phyloP scores from a whole-genome alignment of 2,113 vertebrate genomes.

The Neodon shergylaensis region DNA sequence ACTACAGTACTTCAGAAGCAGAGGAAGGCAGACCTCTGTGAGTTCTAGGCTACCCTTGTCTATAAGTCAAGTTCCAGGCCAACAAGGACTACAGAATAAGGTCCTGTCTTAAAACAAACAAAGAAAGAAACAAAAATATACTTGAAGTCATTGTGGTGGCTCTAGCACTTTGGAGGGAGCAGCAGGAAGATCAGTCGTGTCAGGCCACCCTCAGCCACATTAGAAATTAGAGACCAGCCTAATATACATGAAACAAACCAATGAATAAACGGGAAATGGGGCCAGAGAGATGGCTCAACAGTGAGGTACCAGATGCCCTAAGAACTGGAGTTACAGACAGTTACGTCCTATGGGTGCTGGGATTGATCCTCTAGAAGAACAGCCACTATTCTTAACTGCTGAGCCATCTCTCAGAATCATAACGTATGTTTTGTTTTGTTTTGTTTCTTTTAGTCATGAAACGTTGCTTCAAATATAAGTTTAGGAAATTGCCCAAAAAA shows the following conservation, averaged over 20 bases:
- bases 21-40: background rate
- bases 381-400: background rate
- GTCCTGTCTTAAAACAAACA: background rate
- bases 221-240: background rate
- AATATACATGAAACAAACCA: background rate
- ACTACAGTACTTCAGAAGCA: background rate
- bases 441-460: background rate
- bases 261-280: background rate
- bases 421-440: background rate
- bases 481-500: slow-evolving; percentile 38
- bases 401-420: background rate
- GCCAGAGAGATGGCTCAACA: background rate
- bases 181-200: background rate
- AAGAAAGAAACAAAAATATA: background rate
- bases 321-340: background rate
- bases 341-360: background rate
- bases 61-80: background rate
- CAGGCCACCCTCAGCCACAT: background rate
- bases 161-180: background rate
- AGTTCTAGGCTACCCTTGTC: background rate
- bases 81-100: background rate
- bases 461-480: background rate
- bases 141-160: background rate
- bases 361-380: background rate
- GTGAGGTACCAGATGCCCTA: background rate